A percentile compares a stretch with the other conserved stretches of the same genome.
phyloP scores from a whole-genome alignment of 2,113 vertebrate species.

The Triplophysa siluroides region DNA sequence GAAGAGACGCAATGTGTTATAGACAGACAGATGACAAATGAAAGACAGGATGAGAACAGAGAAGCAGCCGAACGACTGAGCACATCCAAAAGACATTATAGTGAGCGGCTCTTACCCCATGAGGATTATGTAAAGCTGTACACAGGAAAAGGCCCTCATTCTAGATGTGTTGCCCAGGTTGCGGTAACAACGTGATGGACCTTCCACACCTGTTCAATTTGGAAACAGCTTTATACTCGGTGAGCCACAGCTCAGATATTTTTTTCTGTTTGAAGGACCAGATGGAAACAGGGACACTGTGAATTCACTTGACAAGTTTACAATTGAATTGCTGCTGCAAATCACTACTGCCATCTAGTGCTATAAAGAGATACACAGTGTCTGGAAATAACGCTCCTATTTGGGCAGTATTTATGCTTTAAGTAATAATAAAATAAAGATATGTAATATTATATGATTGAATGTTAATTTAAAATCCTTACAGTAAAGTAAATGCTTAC shows the following conservation, averaged over 20 bases:
- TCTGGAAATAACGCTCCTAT: neutral
- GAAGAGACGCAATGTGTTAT: slow-evolving; percentile 6
- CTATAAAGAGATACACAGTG: neutral
- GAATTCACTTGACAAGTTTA: neutral
- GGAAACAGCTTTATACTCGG: neutral
- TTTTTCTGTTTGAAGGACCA: neutral
- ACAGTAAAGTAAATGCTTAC: neutral
- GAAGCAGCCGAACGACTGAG: slow-evolving; percentile 8
- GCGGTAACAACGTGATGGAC: neutral
- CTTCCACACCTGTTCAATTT: neutral
- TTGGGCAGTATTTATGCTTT: too few species aligned
- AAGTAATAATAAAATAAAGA: too few species aligned
- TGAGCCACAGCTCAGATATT: neutral
- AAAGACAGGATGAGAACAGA: neutral
- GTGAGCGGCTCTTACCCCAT: slow-evolving; percentile 1
- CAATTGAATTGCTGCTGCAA: neutral
- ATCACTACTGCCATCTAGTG: slow-evolving; percentile 46
- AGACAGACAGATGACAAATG: slow-evolving; percentile 1
- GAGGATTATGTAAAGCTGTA: slow-evolving; percentile 12
- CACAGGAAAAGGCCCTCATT: neutral
- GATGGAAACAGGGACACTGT: neutral
- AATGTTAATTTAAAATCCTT: too few species aligned
- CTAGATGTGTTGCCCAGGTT: slow-evolving; percentile 18
- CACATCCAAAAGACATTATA: slow-evolving; percentile 21
- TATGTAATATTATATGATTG: too few species aligned